Evolutionary conservation across 2,113 vertebrate species (phyloP).

Genomic region (Menidia beryllina): DNA sequence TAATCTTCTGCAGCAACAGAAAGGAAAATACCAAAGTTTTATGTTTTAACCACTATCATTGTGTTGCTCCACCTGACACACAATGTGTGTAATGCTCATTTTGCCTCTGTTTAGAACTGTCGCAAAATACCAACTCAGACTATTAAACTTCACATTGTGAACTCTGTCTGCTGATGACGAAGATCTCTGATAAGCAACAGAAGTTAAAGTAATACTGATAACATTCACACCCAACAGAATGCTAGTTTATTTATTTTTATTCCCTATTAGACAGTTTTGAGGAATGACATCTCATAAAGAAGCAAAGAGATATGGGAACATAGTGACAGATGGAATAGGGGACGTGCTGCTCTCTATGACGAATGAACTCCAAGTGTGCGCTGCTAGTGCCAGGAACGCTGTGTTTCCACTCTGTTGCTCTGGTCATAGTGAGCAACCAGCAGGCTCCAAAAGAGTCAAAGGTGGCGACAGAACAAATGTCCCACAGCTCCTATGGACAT

Average conservation of each 20-base stretch:
- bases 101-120: not conserved
- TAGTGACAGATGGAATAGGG: constrained; percentile 68
- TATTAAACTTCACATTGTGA: too few relatives aligned
- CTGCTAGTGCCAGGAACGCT: constrained; percentile 55
- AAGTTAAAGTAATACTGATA: not conserved
- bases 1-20: too few relatives aligned
- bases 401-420: constrained; percentile 61
- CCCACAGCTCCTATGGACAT: not conserved
- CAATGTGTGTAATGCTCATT: too few relatives aligned
- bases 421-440: constrained; percentile 37
- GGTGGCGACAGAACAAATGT: constrained; percentile 8
- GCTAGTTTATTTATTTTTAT: not conserved
- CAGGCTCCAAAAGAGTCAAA: constrained; percentile 20
- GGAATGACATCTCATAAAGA: constrained; percentile 28
- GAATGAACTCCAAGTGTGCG: constrained; percentile 33
- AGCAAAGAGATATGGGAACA: constrained; percentile 50
- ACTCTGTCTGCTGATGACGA: not conserved
- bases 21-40: too few relatives aligned
- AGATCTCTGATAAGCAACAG: not conserved
- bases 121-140: too few relatives aligned
- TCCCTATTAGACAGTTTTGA: constrained; percentile 23
- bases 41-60: not conserved
- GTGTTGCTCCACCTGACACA: not conserved
- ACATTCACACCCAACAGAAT: constrained; percentile 13
- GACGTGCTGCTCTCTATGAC: constrained; percentile 35